Conservation (phyloP, 2,113 vertebrate genomes). For the Corythaeola cristata region DNA sequence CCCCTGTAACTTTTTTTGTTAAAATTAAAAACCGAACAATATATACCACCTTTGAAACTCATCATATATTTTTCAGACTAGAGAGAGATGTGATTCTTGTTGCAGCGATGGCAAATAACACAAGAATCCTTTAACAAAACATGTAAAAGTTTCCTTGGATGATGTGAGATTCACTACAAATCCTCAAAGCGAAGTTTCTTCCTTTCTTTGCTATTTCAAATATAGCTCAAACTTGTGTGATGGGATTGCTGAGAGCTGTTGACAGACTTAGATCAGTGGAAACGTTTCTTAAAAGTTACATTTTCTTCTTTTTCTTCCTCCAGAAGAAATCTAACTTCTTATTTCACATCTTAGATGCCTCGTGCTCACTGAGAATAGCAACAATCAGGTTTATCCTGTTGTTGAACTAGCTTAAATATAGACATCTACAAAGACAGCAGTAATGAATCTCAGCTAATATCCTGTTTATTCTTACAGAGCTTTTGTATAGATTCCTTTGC, state of each 20-base stretch:
- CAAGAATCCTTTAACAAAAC: not conserved
- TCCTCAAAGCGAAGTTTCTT: not conserved
- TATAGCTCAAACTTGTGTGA: not conserved
- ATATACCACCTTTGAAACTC: not conserved
- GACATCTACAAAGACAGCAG: not conserved
- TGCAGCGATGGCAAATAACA: not conserved
- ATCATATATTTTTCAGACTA: not conserved
- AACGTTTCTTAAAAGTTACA: not conserved
- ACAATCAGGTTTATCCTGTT: not conserved
- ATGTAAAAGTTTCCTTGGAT: not conserved
- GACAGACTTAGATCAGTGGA: not conserved
- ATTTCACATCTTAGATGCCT: not conserved
- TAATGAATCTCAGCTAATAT: constrained; percentile 56
- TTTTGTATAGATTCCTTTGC: constrained; percentile 44
- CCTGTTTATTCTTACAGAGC: constrained; percentile 35
- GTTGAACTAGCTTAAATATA: constrained; percentile 13
- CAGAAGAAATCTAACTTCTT: not conserved
- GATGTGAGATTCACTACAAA: not conserved
- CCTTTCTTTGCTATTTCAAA: not conserved
- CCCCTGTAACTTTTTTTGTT: not conserved
- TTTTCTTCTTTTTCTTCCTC: not conserved
- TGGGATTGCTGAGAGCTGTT: not conserved
- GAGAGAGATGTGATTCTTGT: not conserved
- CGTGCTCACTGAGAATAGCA: not conserved
- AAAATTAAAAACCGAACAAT: not conserved